phyloP scores from a whole-genome alignment of 2,113 vertebrate species.

The Labeo catla region DNA sequence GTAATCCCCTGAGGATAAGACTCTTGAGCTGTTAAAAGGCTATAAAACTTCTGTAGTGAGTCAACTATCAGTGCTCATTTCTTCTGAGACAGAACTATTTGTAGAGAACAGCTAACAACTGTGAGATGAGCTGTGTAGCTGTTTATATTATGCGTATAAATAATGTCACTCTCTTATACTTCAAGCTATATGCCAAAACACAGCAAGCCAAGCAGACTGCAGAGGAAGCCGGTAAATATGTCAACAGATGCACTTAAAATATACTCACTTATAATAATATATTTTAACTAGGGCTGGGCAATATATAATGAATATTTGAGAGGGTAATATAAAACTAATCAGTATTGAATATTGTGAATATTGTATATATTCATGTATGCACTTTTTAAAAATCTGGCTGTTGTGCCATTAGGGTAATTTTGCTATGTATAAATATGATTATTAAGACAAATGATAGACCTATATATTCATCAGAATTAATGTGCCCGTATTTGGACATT shows the following conservation, averaged over 20 bases:
- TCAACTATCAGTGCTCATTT: background rate
- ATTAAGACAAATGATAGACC: background rate
- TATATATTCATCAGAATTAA: background rate
- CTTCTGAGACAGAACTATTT: background rate
- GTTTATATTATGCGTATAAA: background rate
- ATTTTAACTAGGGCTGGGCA: background rate
- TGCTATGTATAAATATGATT: background rate
- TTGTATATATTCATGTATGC: background rate
- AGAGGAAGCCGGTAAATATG: slow-evolving; percentile 86
- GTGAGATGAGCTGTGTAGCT: background rate
- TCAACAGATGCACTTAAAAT: background rate
- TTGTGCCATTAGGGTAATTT: background rate
- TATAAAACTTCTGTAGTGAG: background rate
- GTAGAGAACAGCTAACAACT: background rate
- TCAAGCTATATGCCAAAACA: slow-evolving; percentile 86
- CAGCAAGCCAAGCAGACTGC: slow-evolving; percentile 87
- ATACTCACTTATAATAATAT: background rate
- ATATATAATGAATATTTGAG: background rate
- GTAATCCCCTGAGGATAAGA: slow-evolving; percentile 19
- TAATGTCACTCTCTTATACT: slow-evolving; percentile 6
- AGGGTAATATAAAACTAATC: background rate
- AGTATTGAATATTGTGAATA: background rate
- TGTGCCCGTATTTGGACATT: background rate
- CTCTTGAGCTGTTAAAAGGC: background rate
- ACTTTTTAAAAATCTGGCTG: background rate